Evolutionary conservation across 2,113 vertebrate genomes (phyloP).

Genomic region (Phaetusa simplex): DNA sequence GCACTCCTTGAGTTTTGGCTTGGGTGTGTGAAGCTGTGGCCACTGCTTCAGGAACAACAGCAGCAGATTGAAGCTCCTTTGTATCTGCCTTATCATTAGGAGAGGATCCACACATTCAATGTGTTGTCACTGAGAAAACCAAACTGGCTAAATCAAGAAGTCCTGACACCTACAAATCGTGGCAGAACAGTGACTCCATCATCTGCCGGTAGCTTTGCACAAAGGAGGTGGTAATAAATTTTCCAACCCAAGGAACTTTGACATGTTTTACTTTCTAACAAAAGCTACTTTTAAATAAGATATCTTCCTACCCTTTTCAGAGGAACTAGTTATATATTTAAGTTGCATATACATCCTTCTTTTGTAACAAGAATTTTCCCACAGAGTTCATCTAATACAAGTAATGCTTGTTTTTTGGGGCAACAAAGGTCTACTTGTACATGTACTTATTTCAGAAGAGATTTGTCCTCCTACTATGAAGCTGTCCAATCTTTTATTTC

Average conservation of each 20-base stretch:
- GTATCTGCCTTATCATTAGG: neutral
- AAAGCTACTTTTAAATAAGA: neutral
- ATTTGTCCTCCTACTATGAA: neutral
- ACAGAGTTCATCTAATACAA: neutral
- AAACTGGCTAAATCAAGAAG: neutral
- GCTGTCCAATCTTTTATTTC: neutral
- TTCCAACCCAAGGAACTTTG: neutral
- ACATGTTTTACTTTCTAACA: neutral
- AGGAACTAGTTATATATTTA: neutral
- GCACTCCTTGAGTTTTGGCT: neutral
- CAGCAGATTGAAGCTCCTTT: neutral
- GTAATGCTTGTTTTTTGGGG: neutral
- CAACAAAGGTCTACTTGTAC: neutral
- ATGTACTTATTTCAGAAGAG: neutral
- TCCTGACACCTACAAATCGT: accelerated
- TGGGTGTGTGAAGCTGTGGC: neutral
- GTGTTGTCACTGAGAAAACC: neutral
- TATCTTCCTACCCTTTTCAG: neutral
- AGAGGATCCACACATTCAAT: neutral
- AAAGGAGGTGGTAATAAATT: neutral
- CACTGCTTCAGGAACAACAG: neutral
- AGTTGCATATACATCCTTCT: neutral
- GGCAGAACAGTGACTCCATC: neutral
- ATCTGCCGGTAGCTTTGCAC: neutral
- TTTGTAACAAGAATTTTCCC: neutral